Base-by-base conservation (phyloP, 1,140 invertebrate species). In the Pachyrhynchus sulphureomaculatus region DNA sequence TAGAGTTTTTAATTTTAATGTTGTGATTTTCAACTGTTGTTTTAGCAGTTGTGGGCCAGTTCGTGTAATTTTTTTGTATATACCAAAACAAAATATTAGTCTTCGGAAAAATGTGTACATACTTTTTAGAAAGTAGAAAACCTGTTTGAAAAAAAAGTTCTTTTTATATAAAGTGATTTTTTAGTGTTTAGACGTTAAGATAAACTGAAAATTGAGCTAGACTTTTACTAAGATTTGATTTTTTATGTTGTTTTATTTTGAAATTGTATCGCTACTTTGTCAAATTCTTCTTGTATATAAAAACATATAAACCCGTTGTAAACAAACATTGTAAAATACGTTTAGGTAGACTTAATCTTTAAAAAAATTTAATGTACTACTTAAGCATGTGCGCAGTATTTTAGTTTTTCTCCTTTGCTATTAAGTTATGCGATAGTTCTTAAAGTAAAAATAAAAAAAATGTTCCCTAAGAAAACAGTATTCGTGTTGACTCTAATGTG, bases 61-160 rank as follows among this genome's bases (percentile, higher is more conserved):
- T 44, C 12, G 41, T 23, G 41, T 44, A 44, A 21, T 44, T 12
- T 42, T 42, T 44, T 44, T 44, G 41, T 44, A 44, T 18, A 44
- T 44, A 44, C 20, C 17, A 18, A 2, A 21, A 4, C 17, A n/a
- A 8, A 5, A 5, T n/a, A 3, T 39, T 39, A 15, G 13, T 39
- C 2, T 15, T 39, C 6, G 15, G 9, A 39, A 17, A 2, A 15
- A 39, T n/a, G 36, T 39, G 36, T 18, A 18, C 13, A 18, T 1
- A 18, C 6, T 4, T 17, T 18, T 17, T 15, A 39, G 3, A 39
- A 17, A 10, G 1, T 15, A 3, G 12, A 39, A n/a, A 15, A n/a
- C 15, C 13, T 29, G 12, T 29, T 29, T 29, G 8, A 29, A 29
- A 39, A 39, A 39, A 15, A 8, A n/a, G 36, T 39, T n/a, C 12